Evolutionary conservation across 1,140 invertebrate species (phyloP).

Genomic region (Calliphora vicina): DNA sequence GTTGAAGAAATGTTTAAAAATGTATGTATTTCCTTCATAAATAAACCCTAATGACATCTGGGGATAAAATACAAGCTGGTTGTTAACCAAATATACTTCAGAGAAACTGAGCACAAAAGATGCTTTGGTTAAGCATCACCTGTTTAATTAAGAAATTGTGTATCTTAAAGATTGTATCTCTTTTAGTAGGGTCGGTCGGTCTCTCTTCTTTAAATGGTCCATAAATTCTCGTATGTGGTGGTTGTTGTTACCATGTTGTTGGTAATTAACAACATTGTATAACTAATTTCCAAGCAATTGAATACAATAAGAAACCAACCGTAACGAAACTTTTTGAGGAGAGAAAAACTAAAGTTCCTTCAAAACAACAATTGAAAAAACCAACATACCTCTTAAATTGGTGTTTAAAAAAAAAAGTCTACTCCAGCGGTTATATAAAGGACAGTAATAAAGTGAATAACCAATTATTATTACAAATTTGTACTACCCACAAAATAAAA

Average conservation of each 20-base stretch:
- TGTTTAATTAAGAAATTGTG: not conserved
- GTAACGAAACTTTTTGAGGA: not conserved
- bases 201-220: not conserved
- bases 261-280: not conserved
- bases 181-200: not conserved
- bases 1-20: not conserved
- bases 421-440: not conserved
- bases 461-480: not conserved
- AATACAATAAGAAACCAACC: not conserved
- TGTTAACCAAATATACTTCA: not conserved
- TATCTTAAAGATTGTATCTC: not conserved
- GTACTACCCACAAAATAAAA: not conserved
- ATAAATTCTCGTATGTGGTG: not conserved
- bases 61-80: not conserved
- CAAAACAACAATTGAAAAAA: not conserved
- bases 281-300: slow-evolving; percentile 1
- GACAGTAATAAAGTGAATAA: not conserved
- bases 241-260: not conserved
- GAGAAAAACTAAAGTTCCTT: not conserved
- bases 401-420: not conserved
- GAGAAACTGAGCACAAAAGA: not conserved
- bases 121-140: not conserved
- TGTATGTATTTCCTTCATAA: slow-evolving; percentile 7
- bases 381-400: not conserved
- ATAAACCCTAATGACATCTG: slow-evolving; percentile 2